Evolutionary conservation across 2,888 invertebrate genomes (phyloP).

Genomic region (Dinocampus coccinellae): DNA sequence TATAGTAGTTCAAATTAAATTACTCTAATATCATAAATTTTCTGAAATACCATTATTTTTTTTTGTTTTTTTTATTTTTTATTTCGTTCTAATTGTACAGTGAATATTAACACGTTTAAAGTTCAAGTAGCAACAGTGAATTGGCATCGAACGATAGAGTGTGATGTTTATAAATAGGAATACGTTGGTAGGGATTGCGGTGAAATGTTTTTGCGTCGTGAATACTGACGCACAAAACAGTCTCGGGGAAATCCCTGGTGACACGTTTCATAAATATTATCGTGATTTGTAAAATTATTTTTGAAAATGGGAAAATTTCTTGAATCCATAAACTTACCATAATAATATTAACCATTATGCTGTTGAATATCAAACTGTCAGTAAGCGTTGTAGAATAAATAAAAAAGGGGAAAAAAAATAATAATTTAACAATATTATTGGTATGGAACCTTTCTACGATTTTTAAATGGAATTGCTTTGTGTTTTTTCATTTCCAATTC

Average conservation of each 20-base stretch:
- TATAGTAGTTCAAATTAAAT: background rate
- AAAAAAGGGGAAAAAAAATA: background rate
- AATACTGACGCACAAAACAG: slow-evolving; percentile 38
- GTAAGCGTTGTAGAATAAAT: background rate
- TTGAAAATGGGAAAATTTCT: background rate
- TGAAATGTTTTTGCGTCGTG: slow-evolving; percentile 56
- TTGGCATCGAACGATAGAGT: slow-evolving; percentile 45
- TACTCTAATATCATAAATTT: background rate
- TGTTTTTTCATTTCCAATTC: slow-evolving; percentile 71
- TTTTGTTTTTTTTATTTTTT: background rate
- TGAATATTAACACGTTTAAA: background rate
- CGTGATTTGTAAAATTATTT: slow-evolving; percentile 28
- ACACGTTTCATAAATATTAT: slow-evolving; percentile 14
- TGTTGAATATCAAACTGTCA: background rate
- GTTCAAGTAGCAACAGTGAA: slow-evolving; percentile 42
- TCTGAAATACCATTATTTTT: background rate
- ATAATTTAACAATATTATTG: background rate
- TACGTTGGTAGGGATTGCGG: slow-evolving; percentile 41
- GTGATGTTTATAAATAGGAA: slow-evolving; percentile 54
- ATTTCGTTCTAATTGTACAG: background rate
- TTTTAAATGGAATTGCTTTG: slow-evolving; percentile 49
- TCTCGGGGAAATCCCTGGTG: slow-evolving; percentile 50
- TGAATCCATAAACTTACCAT: background rate
- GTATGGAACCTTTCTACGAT: background rate
- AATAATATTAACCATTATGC: background rate